phyloP scores from a whole-genome alignment of 2,888 invertebrate genomes.

The Limnephilus lunatus region DNA sequence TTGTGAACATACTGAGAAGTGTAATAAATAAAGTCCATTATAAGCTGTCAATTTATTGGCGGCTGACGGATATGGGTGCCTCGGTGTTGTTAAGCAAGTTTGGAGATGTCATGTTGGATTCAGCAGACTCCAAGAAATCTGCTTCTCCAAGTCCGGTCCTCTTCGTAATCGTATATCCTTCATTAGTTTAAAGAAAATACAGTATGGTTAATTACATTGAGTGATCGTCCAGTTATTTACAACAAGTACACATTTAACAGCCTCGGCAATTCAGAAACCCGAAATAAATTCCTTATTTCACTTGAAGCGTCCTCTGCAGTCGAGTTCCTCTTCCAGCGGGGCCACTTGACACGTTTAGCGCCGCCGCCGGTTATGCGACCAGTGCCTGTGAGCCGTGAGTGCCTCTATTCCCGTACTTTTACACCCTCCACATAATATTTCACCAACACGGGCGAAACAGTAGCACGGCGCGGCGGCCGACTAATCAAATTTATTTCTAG shows the following conservation, averaged over 20 bases:
- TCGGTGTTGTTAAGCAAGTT: no score
- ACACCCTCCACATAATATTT: slow-evolving; percentile 3
- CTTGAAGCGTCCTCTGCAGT: neutral
- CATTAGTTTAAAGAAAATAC: no score
- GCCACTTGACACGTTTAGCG: slow-evolving; percentile 26
- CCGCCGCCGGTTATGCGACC: neutral
- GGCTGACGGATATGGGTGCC: neutral
- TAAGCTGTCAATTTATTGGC: no score
- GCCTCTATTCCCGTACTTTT: neutral
- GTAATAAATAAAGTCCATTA: no score
- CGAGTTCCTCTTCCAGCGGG: neutral
- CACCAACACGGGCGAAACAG: neutral
- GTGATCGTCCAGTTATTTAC: neutral
- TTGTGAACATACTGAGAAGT: no score
- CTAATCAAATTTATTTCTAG: neutral
- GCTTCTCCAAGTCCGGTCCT: no score
- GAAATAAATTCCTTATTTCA: neutral
- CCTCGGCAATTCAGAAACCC: neutral
- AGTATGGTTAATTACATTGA: neutral
- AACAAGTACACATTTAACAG: neutral
- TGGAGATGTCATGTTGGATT: no score
- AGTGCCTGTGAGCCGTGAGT: neutral
- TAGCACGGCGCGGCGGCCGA: neutral
- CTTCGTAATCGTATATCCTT: no score
- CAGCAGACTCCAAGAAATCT: no score